Conservation (phyloP, 2,797 vertebrate genomes). For the Salmo trutta region DNA sequence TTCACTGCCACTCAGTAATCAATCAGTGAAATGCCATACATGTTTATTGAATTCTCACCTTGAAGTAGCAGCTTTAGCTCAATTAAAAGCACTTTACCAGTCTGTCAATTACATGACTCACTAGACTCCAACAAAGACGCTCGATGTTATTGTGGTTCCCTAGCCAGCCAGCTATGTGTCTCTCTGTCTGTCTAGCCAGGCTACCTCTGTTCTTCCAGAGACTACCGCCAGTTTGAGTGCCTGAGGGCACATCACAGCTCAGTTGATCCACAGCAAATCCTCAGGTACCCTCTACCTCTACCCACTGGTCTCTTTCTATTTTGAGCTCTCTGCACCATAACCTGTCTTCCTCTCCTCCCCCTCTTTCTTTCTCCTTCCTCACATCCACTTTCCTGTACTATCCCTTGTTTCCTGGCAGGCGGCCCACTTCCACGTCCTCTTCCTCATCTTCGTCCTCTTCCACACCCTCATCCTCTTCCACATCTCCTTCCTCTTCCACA, state of each 20-base stretch:
- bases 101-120: not conserved
- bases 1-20: not conserved
- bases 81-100: not conserved
- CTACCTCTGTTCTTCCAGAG: not conserved
- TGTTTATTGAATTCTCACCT: not conserved
- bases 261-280: not conserved
- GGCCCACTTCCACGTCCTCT: not conserved
- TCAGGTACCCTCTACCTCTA: not conserved
- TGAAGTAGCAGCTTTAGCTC: not conserved
- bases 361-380: not conserved
- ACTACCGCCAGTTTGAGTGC: not conserved
- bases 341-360: not conserved
- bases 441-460: not conserved
- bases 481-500: too few relatives aligned
- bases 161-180: not conserved
- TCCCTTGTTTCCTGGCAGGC: not conserved
- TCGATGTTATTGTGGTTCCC: not conserved
- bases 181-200: not conserved
- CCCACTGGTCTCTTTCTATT: not conserved
- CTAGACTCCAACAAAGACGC: not conserved
- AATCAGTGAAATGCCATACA: not conserved
- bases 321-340: not conserved
- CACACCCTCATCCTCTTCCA: not conserved
- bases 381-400: not conserved
- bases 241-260: not conserved